phyloP scores from a whole-genome alignment of 2,113 vertebrate species.

The Passerina amoena region DNA sequence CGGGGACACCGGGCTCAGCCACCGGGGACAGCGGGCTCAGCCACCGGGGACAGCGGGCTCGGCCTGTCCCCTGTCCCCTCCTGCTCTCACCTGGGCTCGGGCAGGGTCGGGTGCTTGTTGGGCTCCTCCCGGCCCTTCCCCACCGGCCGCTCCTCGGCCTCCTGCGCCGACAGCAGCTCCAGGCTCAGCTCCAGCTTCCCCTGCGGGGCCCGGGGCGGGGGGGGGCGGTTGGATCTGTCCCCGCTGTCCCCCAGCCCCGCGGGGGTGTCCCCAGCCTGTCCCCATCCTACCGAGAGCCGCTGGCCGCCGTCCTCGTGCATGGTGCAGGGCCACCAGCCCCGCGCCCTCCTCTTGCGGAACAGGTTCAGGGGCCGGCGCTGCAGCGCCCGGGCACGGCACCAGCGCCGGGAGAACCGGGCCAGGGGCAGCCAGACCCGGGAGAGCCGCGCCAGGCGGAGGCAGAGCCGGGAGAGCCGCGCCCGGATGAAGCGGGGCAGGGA shows the following conservation, averaged over 20 bases:
- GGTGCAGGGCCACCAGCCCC: background rate
- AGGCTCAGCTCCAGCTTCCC: background rate
- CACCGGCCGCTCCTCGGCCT: background rate
- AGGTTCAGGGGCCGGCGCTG: background rate
- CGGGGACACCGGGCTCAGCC: background rate
- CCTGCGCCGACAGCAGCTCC: background rate
- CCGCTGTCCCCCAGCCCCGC: background rate
- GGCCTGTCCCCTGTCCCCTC: background rate
- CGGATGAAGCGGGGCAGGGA: background rate
- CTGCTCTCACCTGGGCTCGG: background rate
- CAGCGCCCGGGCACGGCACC: fast-evolving
- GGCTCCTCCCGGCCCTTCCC: background rate
- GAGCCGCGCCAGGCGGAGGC: background rate
- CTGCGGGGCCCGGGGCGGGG: background rate
- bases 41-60: too few species aligned
- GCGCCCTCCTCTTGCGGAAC: background rate
- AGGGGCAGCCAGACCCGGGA: background rate
- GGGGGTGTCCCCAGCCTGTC: background rate
- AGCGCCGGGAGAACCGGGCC: background rate
- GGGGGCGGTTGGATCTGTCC: fast-evolving
- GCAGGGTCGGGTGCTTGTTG: background rate
- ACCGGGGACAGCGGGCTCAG: too few species aligned
- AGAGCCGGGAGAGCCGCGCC: background rate
- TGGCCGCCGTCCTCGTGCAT: background rate
- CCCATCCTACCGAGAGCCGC: background rate